Conservation (phyloP, 2,113 vertebrate species). For the Nanorana parkeri region DNA sequence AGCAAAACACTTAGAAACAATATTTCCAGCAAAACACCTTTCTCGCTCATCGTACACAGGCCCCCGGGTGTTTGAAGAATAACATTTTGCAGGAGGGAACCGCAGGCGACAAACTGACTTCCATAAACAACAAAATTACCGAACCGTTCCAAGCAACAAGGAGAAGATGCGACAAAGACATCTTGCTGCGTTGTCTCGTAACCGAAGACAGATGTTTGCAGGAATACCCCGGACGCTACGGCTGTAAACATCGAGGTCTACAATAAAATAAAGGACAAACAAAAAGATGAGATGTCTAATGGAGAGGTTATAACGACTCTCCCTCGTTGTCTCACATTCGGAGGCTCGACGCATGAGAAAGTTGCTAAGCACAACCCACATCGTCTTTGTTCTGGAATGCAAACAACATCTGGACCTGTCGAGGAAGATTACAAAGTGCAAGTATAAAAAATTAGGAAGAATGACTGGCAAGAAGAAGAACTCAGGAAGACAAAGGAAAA, state of each 20-base stretch:
- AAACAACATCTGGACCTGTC: no score
- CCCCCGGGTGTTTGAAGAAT: no score
- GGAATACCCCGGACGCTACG: background rate
- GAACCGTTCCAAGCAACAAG: background rate
- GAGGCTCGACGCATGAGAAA: background rate
- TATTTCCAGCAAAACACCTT: no score
- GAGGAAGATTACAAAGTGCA: background rate
- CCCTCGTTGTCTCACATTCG: background rate
- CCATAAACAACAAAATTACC: slow-evolving; percentile 19
- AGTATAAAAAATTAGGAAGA: no score
- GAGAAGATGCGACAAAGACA: background rate
- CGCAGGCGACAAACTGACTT: background rate
- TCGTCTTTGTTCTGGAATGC: background rate
- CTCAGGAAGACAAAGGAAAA: no score
- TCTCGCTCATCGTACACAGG: no score
- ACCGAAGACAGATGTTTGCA: slow-evolving; percentile 1
- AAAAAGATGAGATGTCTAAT: background rate
- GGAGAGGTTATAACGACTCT: background rate
- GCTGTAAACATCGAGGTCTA: background rate
- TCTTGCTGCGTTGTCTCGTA: background rate
- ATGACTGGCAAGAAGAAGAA: no score
- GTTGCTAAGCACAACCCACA: background rate
- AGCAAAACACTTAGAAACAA: no score
- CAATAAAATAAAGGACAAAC: no score
- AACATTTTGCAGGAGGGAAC: background rate